Evolutionary conservation across 2,888 invertebrate species (phyloP).

Genomic region (Camptogramma bilineatum): DNA sequence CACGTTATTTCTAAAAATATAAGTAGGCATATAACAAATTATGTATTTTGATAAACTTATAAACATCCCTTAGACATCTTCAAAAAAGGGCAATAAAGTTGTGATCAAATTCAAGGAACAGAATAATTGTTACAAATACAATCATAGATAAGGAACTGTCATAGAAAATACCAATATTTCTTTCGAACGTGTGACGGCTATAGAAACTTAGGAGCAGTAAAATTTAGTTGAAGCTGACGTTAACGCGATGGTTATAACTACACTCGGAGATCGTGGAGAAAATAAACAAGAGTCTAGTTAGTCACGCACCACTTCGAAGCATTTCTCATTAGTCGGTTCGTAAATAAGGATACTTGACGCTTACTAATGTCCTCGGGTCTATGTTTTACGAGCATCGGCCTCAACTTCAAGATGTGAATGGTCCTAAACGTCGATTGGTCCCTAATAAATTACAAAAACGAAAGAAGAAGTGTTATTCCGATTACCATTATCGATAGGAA

Average conservation of each 20-base stretch:
- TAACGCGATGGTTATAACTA: conserved; percentile 18
- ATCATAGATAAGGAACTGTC: background rate
- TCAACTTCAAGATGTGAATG: conserved; percentile 64
- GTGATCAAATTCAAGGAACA: too few relatives aligned
- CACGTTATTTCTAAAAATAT: too few relatives aligned
- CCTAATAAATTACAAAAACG: conserved; percentile 58
- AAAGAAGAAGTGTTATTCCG: conserved; percentile 55
- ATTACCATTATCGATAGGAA: conserved; percentile 55
- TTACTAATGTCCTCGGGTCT: conserved; percentile 75
- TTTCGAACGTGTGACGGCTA: background rate
- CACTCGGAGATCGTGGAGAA: conserved; percentile 17
- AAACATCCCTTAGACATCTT: too few relatives aligned
- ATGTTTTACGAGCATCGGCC: conserved; percentile 71
- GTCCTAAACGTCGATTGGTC: conserved; percentile 55
- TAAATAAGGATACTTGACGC: conserved; percentile 77
- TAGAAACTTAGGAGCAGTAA: background rate
- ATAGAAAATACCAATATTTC: background rate
- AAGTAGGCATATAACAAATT: too few relatives aligned
- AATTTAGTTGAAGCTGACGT: background rate
- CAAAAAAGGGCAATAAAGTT: too few relatives aligned
- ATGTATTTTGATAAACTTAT: too few relatives aligned
- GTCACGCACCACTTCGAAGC: conserved; percentile 65
- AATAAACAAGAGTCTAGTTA: conserved; percentile 44
- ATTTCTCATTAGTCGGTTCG: conserved; percentile 76
- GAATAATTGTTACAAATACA: background rate